Base-by-base conservation (phyloP, 2,888 invertebrate species). In the Microctonus aethiopoides region DNA sequence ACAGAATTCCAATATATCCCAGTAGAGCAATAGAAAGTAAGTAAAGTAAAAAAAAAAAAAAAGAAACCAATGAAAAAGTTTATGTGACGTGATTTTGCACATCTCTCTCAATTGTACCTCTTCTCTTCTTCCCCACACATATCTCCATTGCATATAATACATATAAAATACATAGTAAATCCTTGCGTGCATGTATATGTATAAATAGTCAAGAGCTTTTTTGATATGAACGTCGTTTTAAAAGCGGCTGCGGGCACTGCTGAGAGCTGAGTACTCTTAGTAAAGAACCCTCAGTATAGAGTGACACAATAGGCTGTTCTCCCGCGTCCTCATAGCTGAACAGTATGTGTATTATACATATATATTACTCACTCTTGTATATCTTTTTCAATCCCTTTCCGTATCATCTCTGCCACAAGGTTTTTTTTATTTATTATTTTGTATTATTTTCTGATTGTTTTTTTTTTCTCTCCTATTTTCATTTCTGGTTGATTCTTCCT, bases 281-380 rank as follows among this genome's bases (percentile, higher is more conserved):
- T 39, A 39, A 24, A 51, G 67, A 34, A 67, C 51, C 34, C 52
- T 56, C 46, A 26, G 39, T 32, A 39, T 36, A 46, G 46, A 60
- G 62, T 62, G 62, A 67, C 67, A 67, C 67, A 67, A 67, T 67
- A 61, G 60, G 32, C 60, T 59, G 67, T 46, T 67, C 67, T 67
- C 3, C n/a, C n/a, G n/a, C n/a, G n/a, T n/a, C n/a, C 7, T 29
- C 29, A 29, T 29, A 3, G 7, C 7, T 5, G 7, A 29, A 5
- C 3, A 5, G 7, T 29, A 29, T 29, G 29, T 29, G 7, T 29
- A 7, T 29, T 29, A 7, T 29, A 29, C 7, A 29, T 29, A 7
- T 61, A 34, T 24, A 39, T 29, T 20, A 52, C 22, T 39, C 11
- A 24, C 56, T 56, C 24, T 59, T 59, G 32, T 59, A 34, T 36